Percentiles rank a stretch among this genome's conserved stretches.
Conservation (phyloP, 2,888 invertebrate genomes). For the Nipponacmea schrenckii region DNA sequence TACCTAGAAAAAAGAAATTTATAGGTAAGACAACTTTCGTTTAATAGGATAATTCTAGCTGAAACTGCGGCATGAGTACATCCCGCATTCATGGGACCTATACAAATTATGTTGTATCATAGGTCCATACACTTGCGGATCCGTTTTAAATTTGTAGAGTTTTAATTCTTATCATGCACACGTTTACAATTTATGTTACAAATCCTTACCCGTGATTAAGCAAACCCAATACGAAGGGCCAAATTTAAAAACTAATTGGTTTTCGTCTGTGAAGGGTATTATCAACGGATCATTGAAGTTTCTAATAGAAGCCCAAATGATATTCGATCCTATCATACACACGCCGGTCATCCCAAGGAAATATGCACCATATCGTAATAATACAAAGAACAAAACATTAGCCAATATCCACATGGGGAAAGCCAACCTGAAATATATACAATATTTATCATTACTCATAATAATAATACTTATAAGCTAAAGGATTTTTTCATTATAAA, state of each 20-base stretch:
- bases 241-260: conserved; percentile 67
- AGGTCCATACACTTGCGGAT: no score
- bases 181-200: no score
- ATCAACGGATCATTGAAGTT: conserved; percentile 70
- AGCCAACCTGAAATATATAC: conserved; percentile 67
- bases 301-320: conserved; percentile 71
- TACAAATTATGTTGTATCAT: no score
- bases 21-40: neutral
- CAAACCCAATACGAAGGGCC: conserved; percentile 72
- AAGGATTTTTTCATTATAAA: no score
- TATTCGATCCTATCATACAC: conserved; percentile 71
- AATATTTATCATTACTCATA: neutral
- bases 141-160: no score
- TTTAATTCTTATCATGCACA: no score
- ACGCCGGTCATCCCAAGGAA: conserved; percentile 70
- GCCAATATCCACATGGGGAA: conserved; percentile 73
- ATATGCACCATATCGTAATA: conserved; percentile 72
- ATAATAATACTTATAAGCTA: no score
- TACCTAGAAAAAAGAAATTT: conserved; percentile 71
- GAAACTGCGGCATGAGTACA: no score
- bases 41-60: no score
- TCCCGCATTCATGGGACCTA: no score
- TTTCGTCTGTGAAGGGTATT: conserved; percentile 71
- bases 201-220: conserved; percentile 69
- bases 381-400: conserved; percentile 71